phyloP scores from a whole-genome alignment of 2,113 vertebrate species.

The Bathybates hornii region DNA sequence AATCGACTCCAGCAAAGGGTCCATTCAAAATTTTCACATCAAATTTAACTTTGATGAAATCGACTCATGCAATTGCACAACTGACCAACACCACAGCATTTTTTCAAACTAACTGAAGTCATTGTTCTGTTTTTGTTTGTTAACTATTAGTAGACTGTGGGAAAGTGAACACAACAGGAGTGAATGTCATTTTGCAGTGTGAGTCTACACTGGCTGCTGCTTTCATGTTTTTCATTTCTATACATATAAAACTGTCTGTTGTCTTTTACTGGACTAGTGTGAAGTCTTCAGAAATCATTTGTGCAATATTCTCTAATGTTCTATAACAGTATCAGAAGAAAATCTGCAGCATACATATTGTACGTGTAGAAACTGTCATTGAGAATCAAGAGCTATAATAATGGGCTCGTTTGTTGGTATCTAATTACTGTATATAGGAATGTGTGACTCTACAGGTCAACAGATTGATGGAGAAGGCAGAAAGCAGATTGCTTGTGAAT shows the following conservation, averaged over 20 bases:
- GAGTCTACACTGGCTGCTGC: background rate
- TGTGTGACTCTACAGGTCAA: background rate
- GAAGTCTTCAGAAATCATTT: background rate
- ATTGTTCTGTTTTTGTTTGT: background rate
- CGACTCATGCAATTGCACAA: background rate
- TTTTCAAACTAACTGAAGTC: background rate
- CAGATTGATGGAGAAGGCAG: background rate
- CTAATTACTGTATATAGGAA: background rate
- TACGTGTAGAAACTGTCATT: background rate
- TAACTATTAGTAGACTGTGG: background rate
- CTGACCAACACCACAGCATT: background rate
- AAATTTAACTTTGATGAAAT: background rate
- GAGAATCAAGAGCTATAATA: background rate
- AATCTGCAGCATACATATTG: background rate
- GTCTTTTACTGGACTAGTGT: background rate
- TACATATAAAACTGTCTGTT: background rate
- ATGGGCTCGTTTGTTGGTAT: background rate
- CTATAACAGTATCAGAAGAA: background rate
- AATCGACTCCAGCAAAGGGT: background rate
- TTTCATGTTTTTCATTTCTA: background rate
- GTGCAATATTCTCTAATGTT: constrained; percentile 10
- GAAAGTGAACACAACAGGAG: background rate
- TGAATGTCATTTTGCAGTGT: background rate
- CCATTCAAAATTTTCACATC: background rate
- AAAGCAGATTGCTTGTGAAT: background rate